These are phyloP conservation scores for Discoglossus pictus DNA, from an alignment of 2,797 vertebrate species.

Conservation along the genomic window DNA sequence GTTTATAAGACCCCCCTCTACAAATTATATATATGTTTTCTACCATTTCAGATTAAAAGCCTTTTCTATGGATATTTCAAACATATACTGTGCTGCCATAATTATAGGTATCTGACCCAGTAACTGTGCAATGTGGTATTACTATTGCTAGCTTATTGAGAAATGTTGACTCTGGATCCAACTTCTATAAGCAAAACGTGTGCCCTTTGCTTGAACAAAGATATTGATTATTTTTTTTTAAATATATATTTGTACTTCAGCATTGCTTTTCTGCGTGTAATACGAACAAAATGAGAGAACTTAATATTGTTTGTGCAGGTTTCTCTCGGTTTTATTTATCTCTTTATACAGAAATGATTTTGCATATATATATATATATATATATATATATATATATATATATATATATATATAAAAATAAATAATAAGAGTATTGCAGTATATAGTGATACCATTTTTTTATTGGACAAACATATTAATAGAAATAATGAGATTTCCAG, in stretches of 20 bases:
- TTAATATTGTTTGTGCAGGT: too few relatives aligned
- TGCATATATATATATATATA: too few relatives aligned
- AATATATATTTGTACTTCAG: background rate
- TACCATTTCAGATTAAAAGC: slow-evolving; percentile 20
- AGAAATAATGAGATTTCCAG: too few relatives aligned
- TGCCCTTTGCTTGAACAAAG: background rate
- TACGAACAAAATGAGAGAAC: too few relatives aligned
- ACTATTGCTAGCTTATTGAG: background rate
- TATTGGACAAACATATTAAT: too few relatives aligned
- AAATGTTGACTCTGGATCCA: slow-evolving; percentile 19
- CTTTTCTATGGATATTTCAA: slow-evolving; percentile 19
- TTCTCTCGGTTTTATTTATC: too few relatives aligned
- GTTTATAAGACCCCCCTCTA: too few relatives aligned
- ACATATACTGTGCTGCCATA: slow-evolving; percentile 19
- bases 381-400: too few relatives aligned
- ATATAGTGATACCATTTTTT: too few relatives aligned
- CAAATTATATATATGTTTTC: slow-evolving; percentile 11
- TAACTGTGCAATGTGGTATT: slow-evolving; percentile 1
- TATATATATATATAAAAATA: too few relatives aligned
- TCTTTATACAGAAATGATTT: too few relatives aligned
- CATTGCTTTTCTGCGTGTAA: background rate
- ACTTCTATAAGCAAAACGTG: background rate
- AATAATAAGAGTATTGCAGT: too few relatives aligned
- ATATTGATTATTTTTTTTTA: background rate
- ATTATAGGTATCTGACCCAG: slow-evolving; percentile 29